A percentile compares a stretch with the other conserved stretches of the same genome.
Evolutionary conservation across 2,113 vertebrate species (phyloP).

Genomic region (Oceanites oceanicus): DNA sequence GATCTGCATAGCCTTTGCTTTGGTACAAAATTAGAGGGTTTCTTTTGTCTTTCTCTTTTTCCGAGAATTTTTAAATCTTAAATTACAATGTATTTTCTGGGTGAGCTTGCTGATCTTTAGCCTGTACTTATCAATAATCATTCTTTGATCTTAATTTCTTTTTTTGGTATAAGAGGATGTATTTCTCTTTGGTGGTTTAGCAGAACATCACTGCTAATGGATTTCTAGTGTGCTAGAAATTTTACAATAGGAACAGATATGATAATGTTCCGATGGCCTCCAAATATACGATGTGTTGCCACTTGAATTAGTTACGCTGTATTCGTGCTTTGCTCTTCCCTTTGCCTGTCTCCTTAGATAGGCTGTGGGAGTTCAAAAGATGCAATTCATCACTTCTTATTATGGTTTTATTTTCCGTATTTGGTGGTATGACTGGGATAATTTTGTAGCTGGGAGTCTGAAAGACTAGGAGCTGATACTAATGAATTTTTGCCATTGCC

Average conservation of each 20-base stretch:
- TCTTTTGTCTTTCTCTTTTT: conserved; percentile 40
- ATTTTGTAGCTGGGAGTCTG: background rate
- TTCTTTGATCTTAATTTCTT: conserved; percentile 30
- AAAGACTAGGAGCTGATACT: background rate
- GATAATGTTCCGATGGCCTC: background rate
- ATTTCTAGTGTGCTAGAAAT: conserved; percentile 42
- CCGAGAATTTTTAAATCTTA: background rate
- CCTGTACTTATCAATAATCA: conserved; percentile 24
- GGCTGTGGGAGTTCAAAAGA: background rate
- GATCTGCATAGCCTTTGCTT: background rate
- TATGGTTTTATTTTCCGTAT: background rate
- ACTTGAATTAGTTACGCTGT: background rate
- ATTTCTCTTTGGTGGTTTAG: conserved; percentile 38
- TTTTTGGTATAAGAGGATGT: conserved; percentile 43
- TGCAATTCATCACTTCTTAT: background rate
- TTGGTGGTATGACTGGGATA: background rate
- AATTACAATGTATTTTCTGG: conserved; percentile 13
- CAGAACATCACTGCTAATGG: conserved; percentile 47
- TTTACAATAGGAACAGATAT: background rate
- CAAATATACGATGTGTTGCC: background rate
- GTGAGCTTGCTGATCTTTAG: conserved; percentile 23
- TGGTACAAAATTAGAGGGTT: conserved; percentile 5
- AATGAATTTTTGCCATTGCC: background rate
- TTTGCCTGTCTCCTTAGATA: background rate
- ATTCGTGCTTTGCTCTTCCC: background rate